Conservation (phyloP, 2,113 vertebrate species). For the Prinia subflava region DNA sequence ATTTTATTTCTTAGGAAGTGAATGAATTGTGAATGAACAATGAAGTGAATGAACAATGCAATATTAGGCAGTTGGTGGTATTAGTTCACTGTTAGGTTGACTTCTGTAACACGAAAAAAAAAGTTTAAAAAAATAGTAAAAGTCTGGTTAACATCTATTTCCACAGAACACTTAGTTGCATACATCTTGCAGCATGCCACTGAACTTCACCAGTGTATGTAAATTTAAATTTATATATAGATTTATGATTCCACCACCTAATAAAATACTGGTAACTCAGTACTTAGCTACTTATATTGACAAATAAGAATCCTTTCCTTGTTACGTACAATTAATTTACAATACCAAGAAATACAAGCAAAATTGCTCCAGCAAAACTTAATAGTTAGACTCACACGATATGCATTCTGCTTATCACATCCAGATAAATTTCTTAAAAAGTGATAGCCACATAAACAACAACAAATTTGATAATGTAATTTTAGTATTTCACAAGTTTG, state of each 20-base stretch:
- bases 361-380: background rate
- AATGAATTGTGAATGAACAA: background rate
- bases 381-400: background rate
- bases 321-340: background rate
- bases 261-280: background rate
- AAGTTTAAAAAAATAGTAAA: background rate
- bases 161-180: background rate
- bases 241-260: background rate
- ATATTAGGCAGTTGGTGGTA: background rate
- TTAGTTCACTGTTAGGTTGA: background rate
- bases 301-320: background rate
- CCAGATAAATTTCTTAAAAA: background rate
- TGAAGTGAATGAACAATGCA: background rate
- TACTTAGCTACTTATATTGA: background rate
- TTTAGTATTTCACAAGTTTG: background rate
- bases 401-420: accelerated
- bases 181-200: background rate
- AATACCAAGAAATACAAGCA: background rate
- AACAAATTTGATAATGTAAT: background rate
- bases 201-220: background rate
- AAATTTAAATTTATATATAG: background rate
- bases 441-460: background rate
- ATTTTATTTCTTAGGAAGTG: background rate
- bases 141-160: background rate
- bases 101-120: background rate